Percentiles rank a stretch among this genome's conserved stretches.
Evolutionary conservation across 1,140 invertebrate genomes (phyloP).

Genomic region (Drosophila tani): DNA sequence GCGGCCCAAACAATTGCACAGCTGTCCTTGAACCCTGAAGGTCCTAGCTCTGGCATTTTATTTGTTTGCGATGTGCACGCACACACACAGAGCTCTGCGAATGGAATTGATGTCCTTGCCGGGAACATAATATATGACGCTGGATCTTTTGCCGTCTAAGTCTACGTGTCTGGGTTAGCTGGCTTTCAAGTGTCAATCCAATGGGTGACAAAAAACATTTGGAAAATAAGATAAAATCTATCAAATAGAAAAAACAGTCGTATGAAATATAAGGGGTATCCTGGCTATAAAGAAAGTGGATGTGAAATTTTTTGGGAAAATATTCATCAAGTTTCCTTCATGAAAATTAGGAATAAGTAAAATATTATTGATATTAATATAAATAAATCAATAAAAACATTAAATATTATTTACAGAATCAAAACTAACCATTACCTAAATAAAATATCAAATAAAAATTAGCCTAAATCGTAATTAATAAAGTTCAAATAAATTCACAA

Average conservation of each 20-base stretch:
- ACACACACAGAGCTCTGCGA: slow-evolving; percentile 24
- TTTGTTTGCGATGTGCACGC: slow-evolving; percentile 60
- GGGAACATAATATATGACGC: slow-evolving; percentile 16
- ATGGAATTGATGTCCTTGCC: slow-evolving; percentile 65
- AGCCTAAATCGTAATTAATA: no score
- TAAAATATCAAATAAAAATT: no score
- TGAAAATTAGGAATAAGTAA: background rate
- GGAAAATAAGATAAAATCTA: slow-evolving; percentile 18
- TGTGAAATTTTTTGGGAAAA: no score
- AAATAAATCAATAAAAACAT: no score
- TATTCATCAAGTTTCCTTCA: background rate
- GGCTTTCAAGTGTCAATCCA: slow-evolving; percentile 45
- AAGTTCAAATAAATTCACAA: no score
- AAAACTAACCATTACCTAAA: no score
- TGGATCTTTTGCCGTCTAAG: slow-evolving; percentile 29
- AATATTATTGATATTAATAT: no score
- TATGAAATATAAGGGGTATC: no score
- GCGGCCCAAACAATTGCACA: slow-evolving; percentile 51
- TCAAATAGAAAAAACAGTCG: background rate
- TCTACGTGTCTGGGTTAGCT: slow-evolving; percentile 39
- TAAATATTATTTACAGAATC: no score
- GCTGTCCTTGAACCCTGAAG: slow-evolving; percentile 69
- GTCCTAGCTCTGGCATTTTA: slow-evolving; percentile 48
- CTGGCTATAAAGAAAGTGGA: background rate
- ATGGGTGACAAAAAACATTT: slow-evolving; percentile 20